A percentile compares a stretch with the other conserved stretches of the same genome.
phyloP scores from a whole-genome alignment of 2,113 vertebrate genomes.

The Arenaria interpres region DNA sequence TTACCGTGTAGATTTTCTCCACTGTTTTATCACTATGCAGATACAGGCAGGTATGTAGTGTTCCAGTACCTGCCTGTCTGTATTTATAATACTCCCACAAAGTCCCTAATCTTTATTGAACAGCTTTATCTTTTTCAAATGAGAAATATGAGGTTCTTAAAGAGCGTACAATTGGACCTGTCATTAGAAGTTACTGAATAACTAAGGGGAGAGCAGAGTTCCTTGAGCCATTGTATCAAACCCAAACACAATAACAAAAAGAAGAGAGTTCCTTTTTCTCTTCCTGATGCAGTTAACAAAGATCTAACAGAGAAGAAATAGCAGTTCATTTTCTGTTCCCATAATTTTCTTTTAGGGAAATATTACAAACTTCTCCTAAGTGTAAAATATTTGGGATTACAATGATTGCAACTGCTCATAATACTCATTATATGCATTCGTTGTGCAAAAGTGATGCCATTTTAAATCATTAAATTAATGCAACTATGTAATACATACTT shows the following conservation, averaged over 20 bases:
- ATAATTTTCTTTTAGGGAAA: background rate
- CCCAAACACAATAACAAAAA: background rate
- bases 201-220: background rate
- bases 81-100: background rate
- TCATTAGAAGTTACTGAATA: constrained; percentile 40
- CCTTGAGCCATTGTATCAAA: background rate
- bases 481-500: background rate
- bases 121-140: constrained; percentile 59
- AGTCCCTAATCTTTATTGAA: constrained; percentile 9
- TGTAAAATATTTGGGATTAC: background rate
- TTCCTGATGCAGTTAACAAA: background rate
- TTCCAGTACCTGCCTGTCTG: background rate
- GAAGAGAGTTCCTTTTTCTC: background rate
- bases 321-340: background rate
- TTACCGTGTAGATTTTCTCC: background rate
- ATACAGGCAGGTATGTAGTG: background rate
- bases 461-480: background rate
- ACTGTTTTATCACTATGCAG: constrained; percentile 5
- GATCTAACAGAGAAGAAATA: background rate
- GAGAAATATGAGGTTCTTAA: constrained; percentile 1
- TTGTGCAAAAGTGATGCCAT: background rate
- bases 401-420: background rate
- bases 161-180: background rate
- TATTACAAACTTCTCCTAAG: background rate
- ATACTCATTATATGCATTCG: background rate